Conservation (phyloP, 2,797 vertebrate species). For the Limosa lapponica region DNA sequence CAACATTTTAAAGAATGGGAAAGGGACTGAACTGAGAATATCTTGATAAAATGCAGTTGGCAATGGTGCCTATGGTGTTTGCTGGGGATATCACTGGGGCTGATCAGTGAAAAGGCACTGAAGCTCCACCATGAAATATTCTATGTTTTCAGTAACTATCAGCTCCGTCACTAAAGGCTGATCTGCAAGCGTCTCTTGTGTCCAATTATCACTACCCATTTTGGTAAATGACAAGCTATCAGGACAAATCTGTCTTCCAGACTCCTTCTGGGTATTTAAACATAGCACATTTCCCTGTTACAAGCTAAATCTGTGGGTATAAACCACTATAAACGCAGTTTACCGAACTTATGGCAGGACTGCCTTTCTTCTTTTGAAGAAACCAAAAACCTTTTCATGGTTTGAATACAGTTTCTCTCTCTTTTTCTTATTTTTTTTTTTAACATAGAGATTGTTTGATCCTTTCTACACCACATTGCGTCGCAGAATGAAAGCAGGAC, state of each 20-base stretch:
- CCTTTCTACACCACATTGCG: not conserved
- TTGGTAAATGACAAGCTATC: constrained; percentile 73
- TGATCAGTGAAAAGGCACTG: constrained; percentile 42
- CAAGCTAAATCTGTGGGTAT: not conserved
- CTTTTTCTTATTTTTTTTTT: not conserved
- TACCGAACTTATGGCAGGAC: not conserved
- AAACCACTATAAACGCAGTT: constrained; percentile 6
- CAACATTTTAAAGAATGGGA: not conserved
- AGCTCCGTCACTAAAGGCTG: constrained; percentile 44
- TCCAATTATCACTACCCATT: constrained; percentile 76
- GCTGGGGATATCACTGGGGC: not conserved
- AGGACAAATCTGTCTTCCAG: constrained; percentile 69
- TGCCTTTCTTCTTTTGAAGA: not conserved
- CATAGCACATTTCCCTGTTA: not conserved
- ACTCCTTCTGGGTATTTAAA: constrained; percentile 59
- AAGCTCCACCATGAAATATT: constrained; percentile 49
- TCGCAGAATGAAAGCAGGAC: constrained; percentile 6
- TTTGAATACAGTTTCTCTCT: not conserved
- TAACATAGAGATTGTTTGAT: not conserved
- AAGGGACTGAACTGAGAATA: not conserved
- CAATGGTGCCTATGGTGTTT: not conserved
- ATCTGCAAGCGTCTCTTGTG: constrained; percentile 71
- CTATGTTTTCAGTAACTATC: constrained; percentile 60
- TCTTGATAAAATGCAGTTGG: not conserved
- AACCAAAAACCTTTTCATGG: not conserved